Evolutionary conservation across 2,888 invertebrate species (phyloP), one percentile per base, ranked within the genome.

Genomic region (Linhomoeus sp.): DNA sequence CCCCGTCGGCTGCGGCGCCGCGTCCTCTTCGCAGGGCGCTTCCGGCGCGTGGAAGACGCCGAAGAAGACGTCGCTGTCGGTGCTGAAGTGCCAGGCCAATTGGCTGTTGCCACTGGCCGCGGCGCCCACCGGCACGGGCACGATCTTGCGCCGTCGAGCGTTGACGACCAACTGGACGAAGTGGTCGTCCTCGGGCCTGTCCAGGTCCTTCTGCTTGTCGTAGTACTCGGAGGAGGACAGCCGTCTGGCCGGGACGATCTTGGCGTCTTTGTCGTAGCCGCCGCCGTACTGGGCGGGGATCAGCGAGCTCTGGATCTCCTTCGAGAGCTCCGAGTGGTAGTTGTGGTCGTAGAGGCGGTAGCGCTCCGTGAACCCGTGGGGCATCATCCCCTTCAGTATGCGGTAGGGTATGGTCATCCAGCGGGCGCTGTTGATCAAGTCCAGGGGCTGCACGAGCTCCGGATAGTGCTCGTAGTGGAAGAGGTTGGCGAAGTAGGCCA

Each of bases 391-490:
- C 14, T 45, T 54, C 19, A 57, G 54, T n/a, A 61, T 41, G 24
- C 53, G 53, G 50, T 63, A 63, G 29, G 61, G 60, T 40, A 63
- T 52, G 49, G 58, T 56, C 46, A 63, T 58, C 63, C 63, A 63
- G 46, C 55, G 56, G 45, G 62, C 56, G 36, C 61, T 56, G 52
- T 62, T 63, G 43, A 62, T 58, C 49, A 60, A 54, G 43, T 61
- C 57, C 14, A 56, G 55, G 15, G 61, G 61, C 7, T 15, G 20
- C 22, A 39, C 24, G 17, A 49, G 33, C 22, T 43, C 33, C 37
- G 63, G 63, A 43, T 61, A 63, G 52, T 63, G 60, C 41, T 63
- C 61, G 48, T 60, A 63, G 45, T 63, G 63, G 50, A 63, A 58
- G 12, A 63, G 51, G 36, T 62, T 58, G 14, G 60, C 56, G 47